Base-by-base conservation (phyloP, 2,797 vertebrate species). In the Cyclopterus lumpus region DNA sequence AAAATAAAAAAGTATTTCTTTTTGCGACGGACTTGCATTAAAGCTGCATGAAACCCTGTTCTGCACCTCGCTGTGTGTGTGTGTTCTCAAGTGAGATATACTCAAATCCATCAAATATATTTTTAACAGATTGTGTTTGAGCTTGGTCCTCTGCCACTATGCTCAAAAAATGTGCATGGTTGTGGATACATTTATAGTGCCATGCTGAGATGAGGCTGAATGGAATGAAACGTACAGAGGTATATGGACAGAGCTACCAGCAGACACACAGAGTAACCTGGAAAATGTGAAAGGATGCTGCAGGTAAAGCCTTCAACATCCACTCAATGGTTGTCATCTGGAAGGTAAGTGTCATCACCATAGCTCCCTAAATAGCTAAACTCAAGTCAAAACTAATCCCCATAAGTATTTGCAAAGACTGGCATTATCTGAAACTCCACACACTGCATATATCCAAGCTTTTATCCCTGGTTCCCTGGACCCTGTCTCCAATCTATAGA, bases 381-480 rank as follows among this genome's bases (percentile, higher is more conserved):
- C 75, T 80, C 51, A 61, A 82, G 71, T 82, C 77, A 71, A n/a
- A 74, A 81, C 73, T 84, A 85, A 86, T 83, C 77, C 82, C 77
- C 73, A 54, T 82, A 77, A 82, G 79, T 74, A 81, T 87, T 80
- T 75, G 71, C 72, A 86, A 79, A 75, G 86, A 79, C 59, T 75
- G 77, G 79, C 77, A 77, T 65, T 84, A 83, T 78, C 84, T 84
- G 75, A 74, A 84, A 74, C 22, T 62, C 59, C 67, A 71, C 88
- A 79, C 63, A 67, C 12, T 67, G 75, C 81, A 88, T 89, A 81
- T 84, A 88, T 88, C 82, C 74, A 80, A 72, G 79, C 82, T 73
- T 79, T 87, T 81, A 77, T 80, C 66, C 66, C 34, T 11, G 15
- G 75, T 75, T 68, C 75, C 69, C 76, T 61, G 75, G 79, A 87